Evolutionary conservation across 2,113 vertebrate genomes (phyloP), one percentile per base, ranked within the genome.

Genomic region (Uria lomvia): DNA sequence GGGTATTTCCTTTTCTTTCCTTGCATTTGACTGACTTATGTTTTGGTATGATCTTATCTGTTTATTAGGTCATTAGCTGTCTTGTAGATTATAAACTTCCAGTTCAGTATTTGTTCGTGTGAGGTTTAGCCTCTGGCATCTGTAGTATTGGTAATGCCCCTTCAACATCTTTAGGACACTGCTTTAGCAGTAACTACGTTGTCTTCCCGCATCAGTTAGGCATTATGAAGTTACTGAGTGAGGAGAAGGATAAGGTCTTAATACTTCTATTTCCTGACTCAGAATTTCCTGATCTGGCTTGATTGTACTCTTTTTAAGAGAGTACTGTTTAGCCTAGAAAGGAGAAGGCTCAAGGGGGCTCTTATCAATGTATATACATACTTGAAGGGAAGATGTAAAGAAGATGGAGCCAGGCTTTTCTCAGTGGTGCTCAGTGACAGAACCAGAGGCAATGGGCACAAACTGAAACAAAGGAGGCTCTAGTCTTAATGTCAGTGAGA

Each of bases 401-500:
- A 77, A 40, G 8, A 27, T 34, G 3, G 18, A 93, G 9, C 6
- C 53, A 50, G 62, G 47, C 8, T 88, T 3, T 75, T 88, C 60
- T 72, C 17, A 65, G 1, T 42, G 29, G 5, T 93, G 6, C 15
- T 21, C 4, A 5, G 12, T 36, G 53, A 30, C 32, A 76, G 38
- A 40, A 49, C 23, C 43, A 55, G 49, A 68, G 40, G 32, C 38
- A 86, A 0, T 19, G 5, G 62, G 32, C 16, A 89, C 53, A 67
- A 68, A 76, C 8, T 40, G 80, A 38, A 68, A 20, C 11, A 32
- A 22, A 55, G 30, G n/a, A 73, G 40, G 14, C 21, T 94, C 49
- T 65, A 0, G 1, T 71, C 9, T 75, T 53, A 79, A 2, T 67
- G n/a, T 86, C 0, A 0, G 36, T 9, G 86, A 29, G 15, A 4